phyloP scores from a whole-genome alignment of 1,140 invertebrate species.

The Battus philenor region DNA sequence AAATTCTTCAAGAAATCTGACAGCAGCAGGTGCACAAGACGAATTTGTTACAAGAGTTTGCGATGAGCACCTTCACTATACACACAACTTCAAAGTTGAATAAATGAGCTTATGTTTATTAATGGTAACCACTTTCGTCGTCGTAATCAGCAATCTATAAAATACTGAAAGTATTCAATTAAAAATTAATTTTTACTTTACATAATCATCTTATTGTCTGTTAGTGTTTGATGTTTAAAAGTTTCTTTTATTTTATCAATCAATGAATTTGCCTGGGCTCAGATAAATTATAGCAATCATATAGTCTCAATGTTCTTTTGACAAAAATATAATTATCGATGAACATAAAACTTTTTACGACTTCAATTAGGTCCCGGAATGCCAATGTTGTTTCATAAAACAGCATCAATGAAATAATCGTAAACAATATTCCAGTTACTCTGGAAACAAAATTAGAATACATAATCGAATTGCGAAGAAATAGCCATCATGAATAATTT shows the following conservation, averaged over 20 bases:
- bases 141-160: slow-evolving; percentile 4
- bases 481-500: too few relatives aligned
- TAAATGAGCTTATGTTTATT: slow-evolving; percentile 10
- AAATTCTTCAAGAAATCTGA: slow-evolving; percentile 12
- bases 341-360: slow-evolving; percentile 36
- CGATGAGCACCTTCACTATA: background rate
- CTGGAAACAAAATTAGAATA: too few relatives aligned
- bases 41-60: slow-evolving; percentile 12
- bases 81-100: slow-evolving; percentile 7
- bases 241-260: background rate
- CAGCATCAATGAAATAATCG: too few relatives aligned
- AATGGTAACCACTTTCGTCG: background rate
- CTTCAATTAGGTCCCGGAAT: slow-evolving; percentile 24
- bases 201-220: too few relatives aligned
- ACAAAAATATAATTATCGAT: slow-evolving; percentile 23
- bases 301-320: slow-evolving; percentile 31
- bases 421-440: too few relatives aligned
- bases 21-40: slow-evolving; percentile 10
- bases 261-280: background rate
- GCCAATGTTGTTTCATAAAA: slow-evolving; percentile 19
- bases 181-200: too few relatives aligned
- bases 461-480: too few relatives aligned
- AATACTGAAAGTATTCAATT: too few relatives aligned
- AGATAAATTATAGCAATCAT: slow-evolving; percentile 12
- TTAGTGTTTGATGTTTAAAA: too few relatives aligned